Evolutionary conservation across 2,888 invertebrate species (phyloP).

Genomic region (Lasioglossum calceatum): DNA sequence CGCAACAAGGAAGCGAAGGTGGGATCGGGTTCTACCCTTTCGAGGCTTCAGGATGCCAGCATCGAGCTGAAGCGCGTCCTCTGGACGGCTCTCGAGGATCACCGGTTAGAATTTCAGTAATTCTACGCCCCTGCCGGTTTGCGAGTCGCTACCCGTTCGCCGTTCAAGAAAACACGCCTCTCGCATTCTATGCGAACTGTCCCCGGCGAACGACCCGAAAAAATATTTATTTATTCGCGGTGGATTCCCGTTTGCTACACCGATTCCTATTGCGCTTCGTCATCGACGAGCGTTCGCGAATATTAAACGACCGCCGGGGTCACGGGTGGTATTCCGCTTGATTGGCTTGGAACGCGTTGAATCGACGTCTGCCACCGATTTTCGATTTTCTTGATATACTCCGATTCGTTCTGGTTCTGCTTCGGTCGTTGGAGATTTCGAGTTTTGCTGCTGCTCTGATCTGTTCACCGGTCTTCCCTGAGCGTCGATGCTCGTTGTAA

Average conservation of each 20-base stretch:
- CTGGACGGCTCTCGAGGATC: conserved; percentile 42
- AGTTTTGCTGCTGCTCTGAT: not conserved
- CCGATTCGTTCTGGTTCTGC: not conserved
- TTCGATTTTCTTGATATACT: not conserved
- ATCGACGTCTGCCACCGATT: not conserved
- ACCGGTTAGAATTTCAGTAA: conserved; percentile 70
- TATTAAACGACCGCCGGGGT: conserved; percentile 39
- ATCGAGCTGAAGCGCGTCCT: conserved; percentile 58
- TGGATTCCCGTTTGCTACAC: not conserved
- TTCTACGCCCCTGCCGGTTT: conserved; percentile 55
- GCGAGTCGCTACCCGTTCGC: conserved; percentile 8
- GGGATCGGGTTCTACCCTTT: conserved; percentile 55
- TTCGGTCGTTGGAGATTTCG: not conserved
- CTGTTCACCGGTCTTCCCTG: no score
- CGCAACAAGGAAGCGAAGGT: conserved; percentile 19
- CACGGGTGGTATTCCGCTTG: conserved; percentile 19
- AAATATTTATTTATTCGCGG: conserved; percentile 49
- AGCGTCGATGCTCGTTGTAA: no score
- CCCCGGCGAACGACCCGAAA: conserved; percentile 47
- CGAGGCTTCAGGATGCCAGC: conserved; percentile 56
- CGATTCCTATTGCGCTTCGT: conserved; percentile 44
- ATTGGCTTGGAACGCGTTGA: not conserved
- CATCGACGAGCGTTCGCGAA: conserved; percentile 41
- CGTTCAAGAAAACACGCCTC: conserved; percentile 28
- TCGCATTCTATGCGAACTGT: conserved; percentile 16